Base-by-base conservation (phyloP, 2,888 invertebrate genomes). In the Eupithecia insigniata region DNA sequence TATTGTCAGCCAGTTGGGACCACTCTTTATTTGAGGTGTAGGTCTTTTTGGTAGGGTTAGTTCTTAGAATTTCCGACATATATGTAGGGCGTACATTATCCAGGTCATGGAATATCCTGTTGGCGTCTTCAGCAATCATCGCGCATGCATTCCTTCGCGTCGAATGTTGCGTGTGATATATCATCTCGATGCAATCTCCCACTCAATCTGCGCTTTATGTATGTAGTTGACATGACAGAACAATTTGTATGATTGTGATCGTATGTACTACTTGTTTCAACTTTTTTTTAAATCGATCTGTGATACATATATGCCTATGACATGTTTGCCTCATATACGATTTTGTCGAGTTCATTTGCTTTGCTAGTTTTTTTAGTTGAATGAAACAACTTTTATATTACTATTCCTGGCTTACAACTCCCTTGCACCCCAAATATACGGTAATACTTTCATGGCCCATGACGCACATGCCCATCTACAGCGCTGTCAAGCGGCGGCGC, bases 61-160 rank as follows among this genome's bases (percentile, higher is more conserved):
- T 46, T 46, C n/a, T 46, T 51, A 46, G 8, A n/a, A n/a, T n/a
- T 10, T 46, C 22, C 4, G 26, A 55, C 22, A 1, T 26, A 39
- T 34, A n/a, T 39, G n/a, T 36, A 65, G 60, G 26, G 30, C 36
- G 67, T 36, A 60, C n/a, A 61, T 30, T 67, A 62, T 36, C 46
- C 67, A 70, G 64, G 70, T 66, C 67, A 70, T 51, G 70, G 65
- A 1, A 30, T 70, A 73, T 70, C 70, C 67, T 69, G 72, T 70
- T 68, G 26, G 16, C 66, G 55, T 66, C 26, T 61, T 66, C 55
- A 62, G 64, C 67, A 65, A 70, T 67, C 73, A 60, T 36, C 66
- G 46, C 43, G 28, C 46, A n/a, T 36, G 70, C 68, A 71, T 73
- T 70, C 72, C 69, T 30, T 14, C 55, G 51, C 66, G 46, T 69